Evolutionary conservation across 2,888 invertebrate genomes (phyloP).

Genomic region (Spodoptera littoralis): DNA sequence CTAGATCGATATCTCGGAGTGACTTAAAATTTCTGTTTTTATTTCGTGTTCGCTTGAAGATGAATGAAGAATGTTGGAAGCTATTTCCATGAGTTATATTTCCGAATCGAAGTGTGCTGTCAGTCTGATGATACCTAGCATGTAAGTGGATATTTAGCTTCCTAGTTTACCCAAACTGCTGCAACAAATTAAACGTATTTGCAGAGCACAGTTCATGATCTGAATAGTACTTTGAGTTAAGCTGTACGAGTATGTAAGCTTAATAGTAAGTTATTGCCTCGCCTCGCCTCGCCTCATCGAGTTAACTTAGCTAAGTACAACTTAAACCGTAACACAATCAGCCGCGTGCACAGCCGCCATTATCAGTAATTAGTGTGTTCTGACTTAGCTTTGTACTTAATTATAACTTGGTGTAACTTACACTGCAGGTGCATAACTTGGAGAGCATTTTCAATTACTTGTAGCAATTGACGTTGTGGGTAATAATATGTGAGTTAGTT

Average conservation of each 20-base stretch:
- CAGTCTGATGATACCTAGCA: too few species aligned
- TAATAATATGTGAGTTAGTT: too few species aligned
- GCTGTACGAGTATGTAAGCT: slow-evolving; percentile 27
- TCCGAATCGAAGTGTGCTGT: too few species aligned
- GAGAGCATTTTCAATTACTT: too few species aligned
- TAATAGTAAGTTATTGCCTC: slow-evolving; percentile 47
- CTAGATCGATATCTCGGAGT: slow-evolving; percentile 15
- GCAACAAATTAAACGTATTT: neutral
- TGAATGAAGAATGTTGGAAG: too few species aligned
- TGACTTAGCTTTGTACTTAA: slow-evolving; percentile 50
- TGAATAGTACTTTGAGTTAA: slow-evolving; percentile 20
- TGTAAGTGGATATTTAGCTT: slow-evolving; percentile 3
- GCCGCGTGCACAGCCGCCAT: slow-evolving; percentile 45
- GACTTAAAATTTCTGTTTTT: slow-evolving; percentile 1
- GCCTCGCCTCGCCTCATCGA: slow-evolving; percentile 32
- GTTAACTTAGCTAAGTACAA: slow-evolving; percentile 54
- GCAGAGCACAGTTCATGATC: slow-evolving; percentile 10
- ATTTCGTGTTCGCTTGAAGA: too few species aligned
- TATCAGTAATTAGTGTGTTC: slow-evolving; percentile 56
- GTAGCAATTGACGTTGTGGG: too few species aligned
- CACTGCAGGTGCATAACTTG: slow-evolving; percentile 1
- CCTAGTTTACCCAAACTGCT: slow-evolving; percentile 2
- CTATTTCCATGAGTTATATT: too few species aligned
- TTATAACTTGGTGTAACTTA: slow-evolving; percentile 50
- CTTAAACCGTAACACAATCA: slow-evolving; percentile 55